phyloP scores from a whole-genome alignment of 2,888 invertebrate genomes.

The Athalia cordata region DNA sequence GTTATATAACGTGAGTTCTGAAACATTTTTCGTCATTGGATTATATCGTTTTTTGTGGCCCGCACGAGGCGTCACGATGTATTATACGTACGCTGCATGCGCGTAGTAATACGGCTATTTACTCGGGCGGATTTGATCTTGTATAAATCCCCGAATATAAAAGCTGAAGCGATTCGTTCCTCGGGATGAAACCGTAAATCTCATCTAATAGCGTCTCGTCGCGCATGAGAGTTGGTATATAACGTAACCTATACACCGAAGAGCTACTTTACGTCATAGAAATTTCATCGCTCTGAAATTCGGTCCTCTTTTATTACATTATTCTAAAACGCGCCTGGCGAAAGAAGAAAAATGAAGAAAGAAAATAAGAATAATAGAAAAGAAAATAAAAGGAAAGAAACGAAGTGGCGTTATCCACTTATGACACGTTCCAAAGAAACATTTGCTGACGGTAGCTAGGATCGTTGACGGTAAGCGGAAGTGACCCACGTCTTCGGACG shows the following conservation, averaged over 20 bases:
- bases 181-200: constrained; percentile 9
- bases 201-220: not conserved
- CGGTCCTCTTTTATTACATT: not conserved
- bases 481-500: constrained; percentile 31
- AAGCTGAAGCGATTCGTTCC: not conserved
- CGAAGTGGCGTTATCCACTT: constrained; percentile 41
- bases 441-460: constrained; percentile 24
- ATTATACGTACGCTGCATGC: too few species aligned
- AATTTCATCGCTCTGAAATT: not conserved
- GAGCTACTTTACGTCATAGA: too few species aligned
- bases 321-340: not conserved
- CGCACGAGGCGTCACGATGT: too few species aligned
- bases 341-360: too few species aligned
- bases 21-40: constrained; percentile 1
- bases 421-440: constrained; percentile 27
- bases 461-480: constrained; percentile 7
- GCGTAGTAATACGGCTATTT: too few species aligned
- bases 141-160: not conserved
- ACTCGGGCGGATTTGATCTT: not conserved
- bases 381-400: not conserved
- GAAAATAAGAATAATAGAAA: not conserved
- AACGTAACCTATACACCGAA: too few species aligned
- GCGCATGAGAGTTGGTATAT: too few species aligned
- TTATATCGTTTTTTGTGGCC: not conserved
- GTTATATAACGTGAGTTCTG: too few species aligned